Base-by-base conservation (phyloP, 2,888 invertebrate species). In the Tiphia femorata region DNA sequence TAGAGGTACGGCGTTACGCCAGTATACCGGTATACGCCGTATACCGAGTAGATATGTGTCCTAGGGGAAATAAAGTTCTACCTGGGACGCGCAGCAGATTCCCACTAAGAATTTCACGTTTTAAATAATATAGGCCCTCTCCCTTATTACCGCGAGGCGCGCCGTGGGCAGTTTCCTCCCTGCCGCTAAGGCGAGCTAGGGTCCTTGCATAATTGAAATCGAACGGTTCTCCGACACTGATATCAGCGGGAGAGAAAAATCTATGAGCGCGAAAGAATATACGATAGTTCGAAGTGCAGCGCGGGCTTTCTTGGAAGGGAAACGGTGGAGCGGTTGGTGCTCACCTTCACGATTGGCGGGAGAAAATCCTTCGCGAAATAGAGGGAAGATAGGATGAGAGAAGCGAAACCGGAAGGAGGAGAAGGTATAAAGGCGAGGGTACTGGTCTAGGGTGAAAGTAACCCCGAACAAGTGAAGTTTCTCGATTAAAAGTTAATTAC, bases 401-500 rank as follows among this genome's bases (percentile, higher is more conserved):
- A 49, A 49, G 56, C 23, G 52, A 48, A 53, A 58, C 48, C 52
- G 49, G 40, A 17, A 19, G 40, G 43, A 16, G 14, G 17, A 14
- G 21, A 33, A 14, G 14, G 12, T 33, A 14, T 33, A 44, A 43
- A 23, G 54, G 48, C 57, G 64, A 65, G 61, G 58, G 64, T 61
- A 55, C 48, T 43, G 33, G n/a, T 4, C 1, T 7, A n/a, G 59
- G 46, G 48, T 38, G 64, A 58, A 58, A 60, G 55, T 64, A 64
- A 58, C 66, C 50, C 61, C 57, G 61, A 74, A 67, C 73, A 61
- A 67, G 67, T 62, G 67, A 78, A 78, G 77, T 78, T 78, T 78
- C 72, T 75, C 76, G 77, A 78, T 78, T 78, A 77, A 75, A 78
- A 78, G 78, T 77, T 79, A 79, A 77, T 77, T 79, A 75, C 77